These are phyloP conservation scores for Dicyema japonicum DNA, from an alignment of 1,140 invertebrate genomes.

Conservation along the genomic window DNA sequence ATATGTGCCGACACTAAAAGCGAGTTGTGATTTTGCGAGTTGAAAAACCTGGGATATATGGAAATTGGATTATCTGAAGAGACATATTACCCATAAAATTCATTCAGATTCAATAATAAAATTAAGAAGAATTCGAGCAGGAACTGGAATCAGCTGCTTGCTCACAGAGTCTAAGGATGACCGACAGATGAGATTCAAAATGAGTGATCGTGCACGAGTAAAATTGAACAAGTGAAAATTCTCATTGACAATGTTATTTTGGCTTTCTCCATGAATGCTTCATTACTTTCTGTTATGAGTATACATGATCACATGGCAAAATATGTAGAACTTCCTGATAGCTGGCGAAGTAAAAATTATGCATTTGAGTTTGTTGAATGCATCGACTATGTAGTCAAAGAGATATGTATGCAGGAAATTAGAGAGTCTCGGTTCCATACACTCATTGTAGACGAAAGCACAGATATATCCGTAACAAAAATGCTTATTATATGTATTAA, in stretches of 20 bases:
- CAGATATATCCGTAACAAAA: constrained; percentile 3
- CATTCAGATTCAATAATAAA: constrained; percentile 2
- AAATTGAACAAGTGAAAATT: constrained; percentile 2
- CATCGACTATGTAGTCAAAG: constrained; percentile 3
- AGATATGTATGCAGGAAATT: constrained; percentile 4
- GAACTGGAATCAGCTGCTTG: not conserved
- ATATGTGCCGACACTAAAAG: constrained; percentile 3
- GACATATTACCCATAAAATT: constrained; percentile 3
- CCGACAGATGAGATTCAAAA: no score
- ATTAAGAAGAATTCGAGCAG: not conserved
- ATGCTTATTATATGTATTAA: constrained; percentile 4
- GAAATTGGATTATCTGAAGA: constrained; percentile 1
- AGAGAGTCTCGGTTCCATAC: constrained; percentile 2
- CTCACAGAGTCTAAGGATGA: not conserved
- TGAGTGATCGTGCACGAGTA: not conserved
- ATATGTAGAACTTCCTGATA: constrained; percentile 3
- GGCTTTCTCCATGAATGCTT: constrained; percentile 3
- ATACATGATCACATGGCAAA: constrained; percentile 1
- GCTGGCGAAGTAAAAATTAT: constrained; percentile 4
- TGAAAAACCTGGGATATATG: constrained; percentile 2
- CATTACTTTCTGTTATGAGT: constrained; percentile 2
- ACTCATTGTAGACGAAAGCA: constrained; percentile 4
- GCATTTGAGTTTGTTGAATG: constrained; percentile 4
- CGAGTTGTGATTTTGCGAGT: constrained; percentile 1
- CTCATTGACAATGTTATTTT: constrained; percentile 3